Evolutionary conservation across 2,113 vertebrate species (phyloP).

Genomic region (Pollachius pollachius): DNA sequence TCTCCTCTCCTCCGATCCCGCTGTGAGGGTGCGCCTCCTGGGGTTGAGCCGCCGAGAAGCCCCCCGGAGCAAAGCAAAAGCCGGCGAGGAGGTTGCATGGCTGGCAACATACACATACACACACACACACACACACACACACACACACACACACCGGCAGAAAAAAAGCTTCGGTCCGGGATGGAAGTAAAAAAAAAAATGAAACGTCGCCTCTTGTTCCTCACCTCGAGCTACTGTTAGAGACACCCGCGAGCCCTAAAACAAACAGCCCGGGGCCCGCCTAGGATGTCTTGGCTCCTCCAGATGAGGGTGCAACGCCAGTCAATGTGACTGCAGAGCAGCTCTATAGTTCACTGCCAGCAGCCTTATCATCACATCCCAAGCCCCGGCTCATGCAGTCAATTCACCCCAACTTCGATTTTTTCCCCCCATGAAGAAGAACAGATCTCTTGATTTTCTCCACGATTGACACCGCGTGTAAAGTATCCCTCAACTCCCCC

Average conservation of each 20-base stretch:
- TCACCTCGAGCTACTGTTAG: constrained; percentile 70
- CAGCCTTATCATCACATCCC: too few species aligned
- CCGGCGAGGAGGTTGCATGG: not conserved
- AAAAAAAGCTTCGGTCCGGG: too few species aligned
- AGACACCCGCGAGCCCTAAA: constrained; percentile 70
- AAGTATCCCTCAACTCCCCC: too few species aligned
- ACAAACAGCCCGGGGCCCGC: constrained; percentile 74
- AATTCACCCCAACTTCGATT: too few species aligned
- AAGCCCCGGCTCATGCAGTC: too few species aligned
- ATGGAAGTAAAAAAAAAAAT: constrained; percentile 37
- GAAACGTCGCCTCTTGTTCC: constrained; percentile 72
- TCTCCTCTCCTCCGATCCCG: constrained; percentile 49
- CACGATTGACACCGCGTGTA: too few species aligned
- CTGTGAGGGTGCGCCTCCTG: constrained; percentile 57
- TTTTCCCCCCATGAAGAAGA: too few species aligned
- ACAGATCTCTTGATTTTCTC: too few species aligned
- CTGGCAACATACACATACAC: too few species aligned
- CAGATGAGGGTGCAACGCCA: constrained; percentile 56
- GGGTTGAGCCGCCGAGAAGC: constrained; percentile 51
- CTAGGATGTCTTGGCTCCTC: constrained; percentile 64
- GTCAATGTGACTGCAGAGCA: constrained; percentile 68
- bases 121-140: too few species aligned
- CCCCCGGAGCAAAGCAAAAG: constrained; percentile 28
- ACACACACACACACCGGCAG: too few species aligned
- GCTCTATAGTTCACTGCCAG: too few species aligned